Base-by-base conservation (phyloP, 2,888 invertebrate genomes). In the Listrodromus nycthemerus region DNA sequence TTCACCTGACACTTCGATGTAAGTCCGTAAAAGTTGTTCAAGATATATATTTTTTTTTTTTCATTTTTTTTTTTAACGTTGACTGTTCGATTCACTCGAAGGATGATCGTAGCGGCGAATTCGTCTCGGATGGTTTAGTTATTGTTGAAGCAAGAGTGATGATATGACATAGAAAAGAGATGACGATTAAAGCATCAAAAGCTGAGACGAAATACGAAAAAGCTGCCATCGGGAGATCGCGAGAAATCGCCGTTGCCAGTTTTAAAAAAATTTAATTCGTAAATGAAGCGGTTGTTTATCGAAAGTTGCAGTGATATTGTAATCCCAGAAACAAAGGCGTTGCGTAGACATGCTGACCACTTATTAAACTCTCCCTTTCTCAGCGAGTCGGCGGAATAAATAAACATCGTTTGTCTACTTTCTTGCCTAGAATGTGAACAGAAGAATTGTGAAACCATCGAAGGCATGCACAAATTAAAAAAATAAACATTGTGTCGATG, bases 341-440 rank as follows among this genome's bases (percentile, higher is more conserved):
- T 88, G 87, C 63, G 88, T 85, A 83, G 89, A 86, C 92, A 92
- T 92, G 92, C 92, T 90, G 92, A 91, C 87, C 91, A 90, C 83
- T 88, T 89, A 87, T 88, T 88, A 90, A 90, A 86, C 90, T 86
- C 82, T 89, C 88, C 87, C 83, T 88, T 19, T 50, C 50, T 55
- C 55, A 1, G 21, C 24, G 89, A 87, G 86, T 83, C 86, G 87
- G 90, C 87, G 90, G 89, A 88, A 88, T 89, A 91, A 92, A 91
- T 91, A 88, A 89, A 89, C 87, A 89, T 80, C 30, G 58, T 73
- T 89, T 88, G 88, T 89, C 89, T 93, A 93, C 89, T 92, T 92
- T 92, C 88, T 93, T 88, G 89, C 92, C 93, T 93, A 92, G 89
- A 93, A 93, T 86, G 85, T 89, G 89, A 91, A 92, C 88, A 91